phyloP scores from a whole-genome alignment of 1,140 invertebrate genomes.

The Hestina assimilis region DNA sequence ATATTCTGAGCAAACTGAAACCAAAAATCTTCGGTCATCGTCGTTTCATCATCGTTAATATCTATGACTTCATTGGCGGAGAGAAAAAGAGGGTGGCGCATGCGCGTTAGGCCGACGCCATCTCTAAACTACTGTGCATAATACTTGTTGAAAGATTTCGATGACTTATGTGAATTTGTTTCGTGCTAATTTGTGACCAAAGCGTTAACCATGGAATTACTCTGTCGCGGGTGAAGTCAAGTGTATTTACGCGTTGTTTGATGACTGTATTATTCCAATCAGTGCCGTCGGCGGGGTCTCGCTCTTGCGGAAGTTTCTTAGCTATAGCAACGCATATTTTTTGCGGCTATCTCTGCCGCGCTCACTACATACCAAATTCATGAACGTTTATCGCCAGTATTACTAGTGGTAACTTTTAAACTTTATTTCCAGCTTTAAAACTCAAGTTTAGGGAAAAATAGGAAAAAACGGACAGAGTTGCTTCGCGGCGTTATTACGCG shows the following conservation, averaged over 20 bases:
- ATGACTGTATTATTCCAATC: slow-evolving; percentile 39
- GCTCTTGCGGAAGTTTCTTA: slow-evolving; percentile 72
- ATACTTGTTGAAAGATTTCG: slow-evolving; percentile 66
- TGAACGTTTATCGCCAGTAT: slow-evolving; percentile 48
- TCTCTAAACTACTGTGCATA: slow-evolving; percentile 73
- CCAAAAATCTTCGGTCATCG: slow-evolving; percentile 39
- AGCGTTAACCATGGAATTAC: slow-evolving; percentile 63
- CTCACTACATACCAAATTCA: slow-evolving; percentile 49
- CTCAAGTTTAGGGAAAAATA: slow-evolving; percentile 26
- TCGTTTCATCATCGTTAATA: slow-evolving; percentile 52
- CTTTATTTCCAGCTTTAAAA: slow-evolving; percentile 27
- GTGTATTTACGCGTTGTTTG: slow-evolving; percentile 37
- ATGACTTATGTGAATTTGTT: slow-evolving; percentile 49
- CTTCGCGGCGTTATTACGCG: slow-evolving; percentile 66
- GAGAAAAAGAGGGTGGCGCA: slow-evolving; percentile 71
- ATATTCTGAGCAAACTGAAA: slow-evolving; percentile 30
- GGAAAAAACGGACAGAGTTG: slow-evolving; percentile 49
- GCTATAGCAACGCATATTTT: slow-evolving; percentile 75
- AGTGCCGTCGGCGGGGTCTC: slow-evolving; percentile 46
- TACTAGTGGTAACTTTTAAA: slow-evolving; percentile 59
- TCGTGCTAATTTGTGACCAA: slow-evolving; percentile 54
- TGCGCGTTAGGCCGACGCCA: slow-evolving; percentile 78
- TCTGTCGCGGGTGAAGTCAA: slow-evolving; percentile 44
- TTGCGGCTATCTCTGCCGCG: slow-evolving; percentile 63
- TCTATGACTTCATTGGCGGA: slow-evolving; percentile 58